These are phyloP conservation scores for Oriolus oriolus DNA, from an alignment of 2,113 vertebrate species.

Conservation along the genomic window DNA sequence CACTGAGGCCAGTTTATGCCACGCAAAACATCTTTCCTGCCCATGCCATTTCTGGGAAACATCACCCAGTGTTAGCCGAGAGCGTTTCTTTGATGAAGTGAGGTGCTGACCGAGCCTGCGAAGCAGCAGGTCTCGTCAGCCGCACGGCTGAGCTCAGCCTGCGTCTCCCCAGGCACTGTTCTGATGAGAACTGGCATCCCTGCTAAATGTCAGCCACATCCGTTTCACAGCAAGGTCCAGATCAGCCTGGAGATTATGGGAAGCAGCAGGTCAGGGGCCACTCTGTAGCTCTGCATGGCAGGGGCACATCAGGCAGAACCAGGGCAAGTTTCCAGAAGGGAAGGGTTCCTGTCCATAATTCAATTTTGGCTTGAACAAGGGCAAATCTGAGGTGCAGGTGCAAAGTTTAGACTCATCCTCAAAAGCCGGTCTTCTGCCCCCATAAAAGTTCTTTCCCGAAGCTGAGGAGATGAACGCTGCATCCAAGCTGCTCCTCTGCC, in stretches of 20 bases:
- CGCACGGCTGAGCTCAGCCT: not conserved
- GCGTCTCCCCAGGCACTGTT: slow-evolving; percentile 17
- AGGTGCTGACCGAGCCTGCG: slow-evolving; percentile 21
- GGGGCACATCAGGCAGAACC: not conserved
- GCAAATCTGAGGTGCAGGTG: not conserved
- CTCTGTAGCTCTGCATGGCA: not conserved
- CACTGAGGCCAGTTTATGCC: not conserved
- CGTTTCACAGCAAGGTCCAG: not conserved
- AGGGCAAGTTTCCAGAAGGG: not conserved
- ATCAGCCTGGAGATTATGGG: not conserved
- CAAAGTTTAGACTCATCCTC: not conserved
- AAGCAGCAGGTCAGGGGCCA: not conserved
- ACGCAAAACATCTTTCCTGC: not conserved
- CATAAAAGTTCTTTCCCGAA: not conserved
- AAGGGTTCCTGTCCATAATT: not conserved
- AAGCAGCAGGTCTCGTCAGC: not conserved
- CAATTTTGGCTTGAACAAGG: not conserved
- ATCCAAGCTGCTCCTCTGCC: not conserved
- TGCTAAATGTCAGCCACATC: slow-evolving; percentile 51
- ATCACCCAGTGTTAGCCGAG: not conserved
- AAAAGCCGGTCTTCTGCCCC: not conserved
- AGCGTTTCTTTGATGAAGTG: not conserved
- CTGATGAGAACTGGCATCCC: not conserved
- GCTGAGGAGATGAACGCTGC: not conserved
- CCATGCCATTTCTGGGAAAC: not conserved